Conservation (phyloP, 2,888 invertebrate species). For the Prosopocoilus inquinatus region DNA sequence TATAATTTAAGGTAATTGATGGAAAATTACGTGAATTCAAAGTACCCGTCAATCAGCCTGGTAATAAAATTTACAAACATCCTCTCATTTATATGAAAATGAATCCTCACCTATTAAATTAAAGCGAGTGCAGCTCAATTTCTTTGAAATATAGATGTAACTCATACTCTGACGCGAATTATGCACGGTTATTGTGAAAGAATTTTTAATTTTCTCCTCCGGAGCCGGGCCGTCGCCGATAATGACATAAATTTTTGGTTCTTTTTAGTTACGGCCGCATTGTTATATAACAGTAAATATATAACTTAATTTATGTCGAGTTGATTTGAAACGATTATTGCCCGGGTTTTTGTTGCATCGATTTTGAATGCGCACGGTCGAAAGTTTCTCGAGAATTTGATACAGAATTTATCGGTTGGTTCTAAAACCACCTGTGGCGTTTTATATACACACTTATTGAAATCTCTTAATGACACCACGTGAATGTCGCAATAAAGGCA, state of each 20-base stretch:
- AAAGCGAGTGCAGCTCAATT: neutral
- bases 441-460: slow-evolving; percentile 9
- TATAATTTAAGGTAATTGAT: slow-evolving; percentile 10
- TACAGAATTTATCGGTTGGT: neutral
- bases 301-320: neutral
- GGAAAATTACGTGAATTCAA: slow-evolving; percentile 7
- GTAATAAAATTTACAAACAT: neutral
- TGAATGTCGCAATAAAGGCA: neutral
- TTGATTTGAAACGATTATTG: neutral
- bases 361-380: neutral
- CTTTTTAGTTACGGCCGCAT: neutral
- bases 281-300: neutral
- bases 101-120: neutral
- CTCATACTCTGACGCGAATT: slow-evolving; percentile 6
- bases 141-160: neutral
- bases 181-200: slow-evolving; percentile 7
- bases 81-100: slow-evolving; percentile 1
- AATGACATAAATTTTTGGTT: slow-evolving; percentile 1
- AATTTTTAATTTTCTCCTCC: slow-evolving; percentile 13
- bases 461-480: neutral
- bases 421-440: slow-evolving; percentile 11
- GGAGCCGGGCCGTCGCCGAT: neutral
- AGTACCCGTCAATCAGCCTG: slow-evolving; percentile 6
- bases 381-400: slow-evolving; percentile 1
- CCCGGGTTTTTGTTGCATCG: neutral